Percentiles rank a stretch among this genome's conserved stretches.
Evolutionary conservation across 2,888 invertebrate genomes (phyloP).

Genomic region (Drosophila nigricruria): DNA sequence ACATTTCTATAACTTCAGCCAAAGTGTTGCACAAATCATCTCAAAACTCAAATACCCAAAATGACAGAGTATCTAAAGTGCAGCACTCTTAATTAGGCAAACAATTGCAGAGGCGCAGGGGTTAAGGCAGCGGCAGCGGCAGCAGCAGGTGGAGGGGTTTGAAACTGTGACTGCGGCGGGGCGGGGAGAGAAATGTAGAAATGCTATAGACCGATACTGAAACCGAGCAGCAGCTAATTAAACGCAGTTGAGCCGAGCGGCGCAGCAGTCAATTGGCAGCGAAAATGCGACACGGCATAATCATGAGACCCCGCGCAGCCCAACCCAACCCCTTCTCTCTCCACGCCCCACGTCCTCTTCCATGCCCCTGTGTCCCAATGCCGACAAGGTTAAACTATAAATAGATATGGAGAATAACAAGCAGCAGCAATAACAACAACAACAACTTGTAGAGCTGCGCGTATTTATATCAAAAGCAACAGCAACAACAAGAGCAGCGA

Average conservation of each 20-base stretch:
- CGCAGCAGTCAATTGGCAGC: slow-evolving; percentile 37
- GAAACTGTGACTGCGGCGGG: background rate
- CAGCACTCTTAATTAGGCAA: slow-evolving; percentile 27
- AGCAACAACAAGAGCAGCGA: slow-evolving; percentile 17
- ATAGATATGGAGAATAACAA: slow-evolving; percentile 77
- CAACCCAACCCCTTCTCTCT: background rate
- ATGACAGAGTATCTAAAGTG: slow-evolving; percentile 12
- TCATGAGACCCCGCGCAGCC: slow-evolving; percentile 26
- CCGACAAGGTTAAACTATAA: slow-evolving; percentile 70
- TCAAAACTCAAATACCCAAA: background rate
- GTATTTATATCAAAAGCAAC: slow-evolving; percentile 61
- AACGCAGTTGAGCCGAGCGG: slow-evolving; percentile 32
- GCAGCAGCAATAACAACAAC: slow-evolving; percentile 27
- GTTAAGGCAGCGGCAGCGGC: background rate
- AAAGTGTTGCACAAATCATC: too few relatives aligned
- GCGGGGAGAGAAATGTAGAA: background rate
- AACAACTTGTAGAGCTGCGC: slow-evolving; percentile 62
- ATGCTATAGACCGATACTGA: slow-evolving; percentile 3
- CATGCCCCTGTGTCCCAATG: slow-evolving; percentile 32
- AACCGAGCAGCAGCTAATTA: slow-evolving; percentile 36
- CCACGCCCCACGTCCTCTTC: background rate
- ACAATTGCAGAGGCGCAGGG: slow-evolving; percentile 14
- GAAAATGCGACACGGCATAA: slow-evolving; percentile 53
- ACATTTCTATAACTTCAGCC: too few relatives aligned
- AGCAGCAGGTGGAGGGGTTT: background rate